Percentiles rank a stretch among this genome's conserved stretches.
Evolutionary conservation across 2,797 vertebrate genomes (phyloP).

Genomic region (Chelidonichthys spinosus): DNA sequence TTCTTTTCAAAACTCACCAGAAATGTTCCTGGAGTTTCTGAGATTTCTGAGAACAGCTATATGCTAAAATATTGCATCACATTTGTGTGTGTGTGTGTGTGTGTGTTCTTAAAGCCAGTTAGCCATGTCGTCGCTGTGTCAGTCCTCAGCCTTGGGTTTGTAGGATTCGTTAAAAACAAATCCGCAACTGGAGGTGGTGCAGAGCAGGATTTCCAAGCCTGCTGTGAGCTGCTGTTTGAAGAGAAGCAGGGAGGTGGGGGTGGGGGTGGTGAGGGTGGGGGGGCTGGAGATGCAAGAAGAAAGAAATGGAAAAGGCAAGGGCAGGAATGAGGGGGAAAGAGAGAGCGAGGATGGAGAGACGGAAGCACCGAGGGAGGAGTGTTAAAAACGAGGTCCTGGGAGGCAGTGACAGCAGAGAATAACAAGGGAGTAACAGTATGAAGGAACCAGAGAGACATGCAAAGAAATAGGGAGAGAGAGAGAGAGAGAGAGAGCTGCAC

Average conservation of each 20-base stretch:
- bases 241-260: conserved; percentile 46
- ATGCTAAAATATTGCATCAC: too few species aligned
- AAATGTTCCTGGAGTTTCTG: conserved; percentile 5
- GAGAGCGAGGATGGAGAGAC: conserved; percentile 22
- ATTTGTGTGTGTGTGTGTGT: conserved; percentile 1
- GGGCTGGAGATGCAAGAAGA: conserved; percentile 49
- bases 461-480: conserved; percentile 47
- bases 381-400: conserved; percentile 67
- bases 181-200: conserved; percentile 65
- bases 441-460: conserved; percentile 53
- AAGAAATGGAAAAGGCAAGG: conserved; percentile 55
- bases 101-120: conserved; percentile 12
- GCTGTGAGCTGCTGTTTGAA: conserved; percentile 70
- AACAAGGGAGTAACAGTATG: conserved; percentile 60
- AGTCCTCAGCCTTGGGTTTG: conserved; percentile 62
- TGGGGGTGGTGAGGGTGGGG: conserved; percentile 25
- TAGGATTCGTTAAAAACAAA: conserved; percentile 74
- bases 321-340: conserved; percentile 33
- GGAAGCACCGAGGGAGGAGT: conserved; percentile 49
- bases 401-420: conserved; percentile 66
- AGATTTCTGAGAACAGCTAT: neutral
- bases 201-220: conserved; percentile 67
- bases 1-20: conserved; percentile 16
- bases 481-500: conserved; percentile 51
- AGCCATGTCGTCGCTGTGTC: conserved; percentile 55